Evolutionary conservation across 2,113 vertebrate species (phyloP).

Genomic region (Tor tambroides): DNA sequence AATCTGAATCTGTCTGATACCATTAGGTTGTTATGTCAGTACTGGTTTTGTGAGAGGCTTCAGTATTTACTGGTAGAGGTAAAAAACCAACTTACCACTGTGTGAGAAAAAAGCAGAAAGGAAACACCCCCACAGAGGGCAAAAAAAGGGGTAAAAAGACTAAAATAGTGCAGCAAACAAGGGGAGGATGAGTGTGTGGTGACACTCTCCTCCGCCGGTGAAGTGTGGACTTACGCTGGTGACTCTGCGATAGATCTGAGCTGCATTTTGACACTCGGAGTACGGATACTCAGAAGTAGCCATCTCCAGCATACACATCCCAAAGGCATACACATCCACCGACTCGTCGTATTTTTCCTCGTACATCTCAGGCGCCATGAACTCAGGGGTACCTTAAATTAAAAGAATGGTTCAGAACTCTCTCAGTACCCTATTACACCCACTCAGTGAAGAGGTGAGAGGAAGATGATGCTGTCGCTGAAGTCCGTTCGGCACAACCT

Average conservation of each 20-base stretch:
- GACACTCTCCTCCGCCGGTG: slow-evolving; percentile 55
- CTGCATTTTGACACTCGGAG: slow-evolving; percentile 99
- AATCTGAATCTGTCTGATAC: background rate
- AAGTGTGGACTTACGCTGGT: slow-evolving; percentile 91
- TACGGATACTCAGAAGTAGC: slow-evolving; percentile 99
- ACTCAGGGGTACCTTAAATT: slow-evolving; percentile 99
- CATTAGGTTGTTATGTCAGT: background rate
- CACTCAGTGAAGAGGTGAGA: slow-evolving; percentile 76
- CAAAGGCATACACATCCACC: slow-evolving; percentile 99
- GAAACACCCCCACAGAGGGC: slow-evolving; percentile 50
- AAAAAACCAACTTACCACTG: slow-evolving; percentile 60
- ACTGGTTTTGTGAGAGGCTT: background rate
- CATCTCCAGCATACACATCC: slow-evolving; percentile 99
- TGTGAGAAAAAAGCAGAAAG: slow-evolving; percentile 49
- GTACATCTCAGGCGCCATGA: slow-evolving; percentile 99
- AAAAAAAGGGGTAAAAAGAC: slow-evolving; percentile 45
- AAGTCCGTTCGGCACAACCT: slow-evolving; percentile 71
- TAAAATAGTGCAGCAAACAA: slow-evolving; percentile 62
- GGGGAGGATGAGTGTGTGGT: slow-evolving; percentile 59
- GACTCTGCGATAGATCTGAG: slow-evolving; percentile 99
- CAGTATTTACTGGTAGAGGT: slow-evolving; percentile 25
- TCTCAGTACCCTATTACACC: slow-evolving; percentile 84
- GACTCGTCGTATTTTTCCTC: slow-evolving; percentile 99
- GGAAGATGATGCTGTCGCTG: slow-evolving; percentile 75
- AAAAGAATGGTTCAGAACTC: slow-evolving; percentile 98